A percentile compares a stretch with the other conserved stretches of the same genome.
Evolutionary conservation across 2,888 invertebrate species (phyloP).

Genomic region (Drosophila limbata): DNA sequence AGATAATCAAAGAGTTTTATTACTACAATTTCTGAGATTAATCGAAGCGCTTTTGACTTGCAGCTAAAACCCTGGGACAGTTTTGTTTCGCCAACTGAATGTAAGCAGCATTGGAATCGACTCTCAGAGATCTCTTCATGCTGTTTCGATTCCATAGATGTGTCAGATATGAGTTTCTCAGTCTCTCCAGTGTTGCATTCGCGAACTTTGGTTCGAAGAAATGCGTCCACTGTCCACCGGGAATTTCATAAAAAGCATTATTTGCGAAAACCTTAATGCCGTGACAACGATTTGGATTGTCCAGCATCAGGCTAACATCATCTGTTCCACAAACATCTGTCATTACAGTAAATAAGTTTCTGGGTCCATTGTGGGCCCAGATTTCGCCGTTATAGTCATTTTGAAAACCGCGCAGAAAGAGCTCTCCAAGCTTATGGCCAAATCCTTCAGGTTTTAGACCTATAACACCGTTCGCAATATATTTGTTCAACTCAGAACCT

Average conservation of each 20-base stretch:
- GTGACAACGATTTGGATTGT: constrained; percentile 1
- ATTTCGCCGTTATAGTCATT: constrained; percentile 7
- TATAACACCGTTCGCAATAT: constrained; percentile 10
- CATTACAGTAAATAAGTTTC: not conserved
- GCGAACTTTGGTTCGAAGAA: constrained; percentile 18
- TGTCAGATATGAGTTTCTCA: constrained; percentile 8
- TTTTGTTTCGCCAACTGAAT: constrained; percentile 9
- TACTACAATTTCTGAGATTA: not conserved
- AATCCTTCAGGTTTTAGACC: constrained; percentile 11
- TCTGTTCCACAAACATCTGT: not conserved
- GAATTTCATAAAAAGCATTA: constrained; percentile 15
- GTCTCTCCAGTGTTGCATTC: not conserved
- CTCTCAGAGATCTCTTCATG: not conserved
- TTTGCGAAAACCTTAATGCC: constrained; percentile 7
- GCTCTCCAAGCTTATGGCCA: constrained; percentile 13
- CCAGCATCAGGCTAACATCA: not conserved
- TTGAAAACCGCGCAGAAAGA: constrained; percentile 8
- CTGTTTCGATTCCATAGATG: constrained; percentile 15
- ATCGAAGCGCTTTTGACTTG: constrained; percentile 2
- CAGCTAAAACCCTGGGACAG: constrained; percentile 18
- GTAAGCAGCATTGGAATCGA: constrained; percentile 10
- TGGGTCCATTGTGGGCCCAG: constrained; percentile 25
- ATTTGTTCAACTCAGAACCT: not conserved
- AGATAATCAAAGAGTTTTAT: too few species aligned
- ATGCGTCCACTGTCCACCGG: not conserved